Evolutionary conservation across 2,113 vertebrate species (phyloP), one percentile per base, ranked within the genome.

Genomic region (Cacatua alba): DNA sequence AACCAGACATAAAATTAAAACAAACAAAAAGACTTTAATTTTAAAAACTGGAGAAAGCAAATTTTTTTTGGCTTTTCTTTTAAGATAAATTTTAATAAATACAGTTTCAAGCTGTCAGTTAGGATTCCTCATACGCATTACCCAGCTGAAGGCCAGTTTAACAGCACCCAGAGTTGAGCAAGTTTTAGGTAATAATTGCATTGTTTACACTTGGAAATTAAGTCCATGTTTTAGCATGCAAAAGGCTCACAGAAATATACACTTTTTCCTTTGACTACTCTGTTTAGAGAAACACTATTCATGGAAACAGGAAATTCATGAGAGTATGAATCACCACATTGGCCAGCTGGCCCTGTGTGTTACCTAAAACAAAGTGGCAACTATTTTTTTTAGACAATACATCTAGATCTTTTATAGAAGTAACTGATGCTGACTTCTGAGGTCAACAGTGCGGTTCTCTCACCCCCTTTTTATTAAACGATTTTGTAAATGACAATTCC

Each of bases 291-390:
- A 80, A 80, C 0, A 2, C 12, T 52, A 16, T 13, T 55, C 23
- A 60, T 11, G 13, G 57, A 76, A 90, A 63, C 31, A 31, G 26
- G 39, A 94, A 86, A 33, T 60, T 80, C 35, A 9, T 19, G 18
- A 37, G 6, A 26, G 3, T 4, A 17, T 17, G 52, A 79, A 51
- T 43, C 43, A 68, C 10, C 19, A 49, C 1, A 1, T 75, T 59
- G 28, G 43, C 21, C 46, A 75, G 25, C 5, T 48, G 28, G 35
- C 59, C 52, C 33, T 48, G 43, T 0, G 0, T 19, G 11, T 25
- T 48, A 55, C 2, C 12, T 59, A 82, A 92, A 90, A 79, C 6
- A 76, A 93, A 75, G 33, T 2, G 18, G 29, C 26, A 88, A 18
- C 29, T 82, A 39, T 46, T 79, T 82, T 72, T 64, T 64, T 6